A percentile compares a stretch with the other conserved stretches of the same genome.
These are phyloP conservation scores for Linyphia triangularis DNA, from an alignment of 2,888 invertebrate species.

Conservation along the genomic window DNA sequence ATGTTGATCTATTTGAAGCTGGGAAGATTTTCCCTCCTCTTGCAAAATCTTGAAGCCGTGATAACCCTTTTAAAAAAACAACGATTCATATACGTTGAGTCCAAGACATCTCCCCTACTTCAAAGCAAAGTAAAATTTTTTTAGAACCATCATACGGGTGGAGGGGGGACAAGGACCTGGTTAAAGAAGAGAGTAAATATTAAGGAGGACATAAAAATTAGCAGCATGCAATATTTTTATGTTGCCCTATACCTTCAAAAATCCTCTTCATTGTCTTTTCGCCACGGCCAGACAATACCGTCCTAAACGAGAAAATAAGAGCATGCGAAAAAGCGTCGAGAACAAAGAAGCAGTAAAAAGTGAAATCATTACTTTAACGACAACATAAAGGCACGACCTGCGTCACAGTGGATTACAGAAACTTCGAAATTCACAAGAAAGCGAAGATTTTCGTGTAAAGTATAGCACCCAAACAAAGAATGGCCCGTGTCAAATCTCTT, in stretches of 20 bases:
- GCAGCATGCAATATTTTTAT: background rate
- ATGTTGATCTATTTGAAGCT: too few species aligned
- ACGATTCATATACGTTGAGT: too few species aligned
- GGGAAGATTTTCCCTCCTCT: too few species aligned
- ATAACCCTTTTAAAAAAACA: too few species aligned
- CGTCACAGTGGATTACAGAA: constrained; percentile 41
- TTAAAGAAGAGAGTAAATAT: too few species aligned
- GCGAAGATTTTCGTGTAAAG: constrained; percentile 29
- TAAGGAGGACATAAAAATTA: too few species aligned
- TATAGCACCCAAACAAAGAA: constrained; percentile 34
- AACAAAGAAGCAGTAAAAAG: constrained; percentile 57
- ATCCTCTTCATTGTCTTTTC: background rate
- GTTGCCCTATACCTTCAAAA: background rate
- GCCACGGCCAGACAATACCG: constrained; percentile 13
- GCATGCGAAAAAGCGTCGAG: background rate
- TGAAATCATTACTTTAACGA: constrained; percentile 63
- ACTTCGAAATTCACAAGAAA: constrained; percentile 46
- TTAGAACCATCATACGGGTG: too few species aligned
- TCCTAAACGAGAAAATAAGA: constrained; percentile 8
- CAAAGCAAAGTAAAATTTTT: too few species aligned
- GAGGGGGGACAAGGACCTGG: too few species aligned
- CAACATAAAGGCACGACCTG: constrained; percentile 54
- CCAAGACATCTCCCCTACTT: too few species aligned
- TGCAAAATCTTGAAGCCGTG: too few species aligned
- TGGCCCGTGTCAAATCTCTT: background rate